These are phyloP conservation scores for Azorinus chamasolen DNA, from an alignment of 2,888 invertebrate species.

Conservation along the genomic window DNA sequence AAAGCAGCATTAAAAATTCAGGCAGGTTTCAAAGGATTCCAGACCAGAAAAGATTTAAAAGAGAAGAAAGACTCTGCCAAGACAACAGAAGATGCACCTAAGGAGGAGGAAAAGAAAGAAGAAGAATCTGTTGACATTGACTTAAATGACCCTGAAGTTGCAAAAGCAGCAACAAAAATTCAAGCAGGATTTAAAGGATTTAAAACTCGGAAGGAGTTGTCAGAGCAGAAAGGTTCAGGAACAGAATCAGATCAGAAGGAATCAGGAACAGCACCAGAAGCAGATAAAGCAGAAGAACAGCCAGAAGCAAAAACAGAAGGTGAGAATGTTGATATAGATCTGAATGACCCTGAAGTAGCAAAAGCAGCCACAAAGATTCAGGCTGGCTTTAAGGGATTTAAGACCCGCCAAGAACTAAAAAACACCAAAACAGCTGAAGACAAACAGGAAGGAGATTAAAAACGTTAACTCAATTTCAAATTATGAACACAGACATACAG, in stretches of 20 bases:
- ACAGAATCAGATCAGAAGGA: constrained; percentile 37
- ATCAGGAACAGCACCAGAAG: constrained; percentile 31
- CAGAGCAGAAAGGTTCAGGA: constrained; percentile 50
- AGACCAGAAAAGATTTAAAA: constrained; percentile 76
- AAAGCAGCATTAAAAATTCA: constrained; percentile 83
- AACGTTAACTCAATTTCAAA: too few relatives aligned
- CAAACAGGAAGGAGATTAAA: constrained; percentile 1
- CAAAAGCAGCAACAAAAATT: constrained; percentile 78
- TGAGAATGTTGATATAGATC: constrained; percentile 83
- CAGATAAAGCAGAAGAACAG: constrained; percentile 26
- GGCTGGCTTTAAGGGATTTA: constrained; percentile 81
- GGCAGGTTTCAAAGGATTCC: constrained; percentile 81
- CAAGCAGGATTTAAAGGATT: constrained; percentile 80
- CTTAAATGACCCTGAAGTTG: constrained; percentile 75
- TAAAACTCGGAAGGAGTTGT: constrained; percentile 73
- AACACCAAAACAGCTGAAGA: constrained; percentile 23
- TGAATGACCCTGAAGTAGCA: constrained; percentile 83
- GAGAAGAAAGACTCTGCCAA: constrained; percentile 53
- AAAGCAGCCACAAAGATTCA: constrained; percentile 85
- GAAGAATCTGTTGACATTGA: constrained; percentile 76
- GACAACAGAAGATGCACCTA: constrained; percentile 27
- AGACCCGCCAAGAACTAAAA: constrained; percentile 72
- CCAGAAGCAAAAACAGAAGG: constrained; percentile 55
- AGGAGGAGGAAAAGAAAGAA: constrained; percentile 33
- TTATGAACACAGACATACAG: too few relatives aligned